Evolutionary conservation across 2,888 invertebrate genomes (phyloP).

Genomic region (Blomia tropicalis): DNA sequence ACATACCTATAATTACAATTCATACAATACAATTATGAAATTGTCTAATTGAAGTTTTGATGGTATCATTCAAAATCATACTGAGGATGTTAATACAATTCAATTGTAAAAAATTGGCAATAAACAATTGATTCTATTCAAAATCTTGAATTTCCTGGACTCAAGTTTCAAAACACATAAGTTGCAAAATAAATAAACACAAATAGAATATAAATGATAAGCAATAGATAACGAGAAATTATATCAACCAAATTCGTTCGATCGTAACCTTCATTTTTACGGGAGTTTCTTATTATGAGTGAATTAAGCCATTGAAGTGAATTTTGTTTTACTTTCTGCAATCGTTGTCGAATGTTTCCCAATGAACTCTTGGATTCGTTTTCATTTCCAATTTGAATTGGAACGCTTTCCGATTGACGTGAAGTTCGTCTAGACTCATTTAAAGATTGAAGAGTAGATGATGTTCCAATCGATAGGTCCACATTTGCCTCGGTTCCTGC

Average conservation of each 20-base stretch:
- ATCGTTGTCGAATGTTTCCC: neutral
- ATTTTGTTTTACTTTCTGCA: neutral
- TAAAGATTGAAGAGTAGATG: neutral
- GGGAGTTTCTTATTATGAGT: neutral
- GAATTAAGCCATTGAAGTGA: neutral
- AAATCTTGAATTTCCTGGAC: too few relatives aligned
- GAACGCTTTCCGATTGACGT: neutral
- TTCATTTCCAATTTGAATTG: neutral
- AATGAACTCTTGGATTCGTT: neutral
- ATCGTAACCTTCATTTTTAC: neutral
- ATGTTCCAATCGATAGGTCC: neutral
- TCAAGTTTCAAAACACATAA: neutral
- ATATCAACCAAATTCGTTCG: constrained; percentile 7
- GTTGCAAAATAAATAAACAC: neutral
- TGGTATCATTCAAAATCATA: too few relatives aligned
- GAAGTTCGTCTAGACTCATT: neutral
- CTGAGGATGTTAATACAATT: too few relatives aligned
- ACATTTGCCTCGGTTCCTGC: neutral
- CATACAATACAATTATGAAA: too few relatives aligned
- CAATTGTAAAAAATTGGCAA: too few relatives aligned
- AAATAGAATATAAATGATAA: constrained; percentile 6
- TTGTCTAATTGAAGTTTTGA: too few relatives aligned
- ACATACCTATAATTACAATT: too few relatives aligned
- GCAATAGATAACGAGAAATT: neutral
- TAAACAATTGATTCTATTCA: too few relatives aligned